Evolutionary conservation across 2,888 invertebrate genomes (phyloP), one percentile per base, ranked within the genome.

Genomic region (Willowsia nigromaculata): DNA sequence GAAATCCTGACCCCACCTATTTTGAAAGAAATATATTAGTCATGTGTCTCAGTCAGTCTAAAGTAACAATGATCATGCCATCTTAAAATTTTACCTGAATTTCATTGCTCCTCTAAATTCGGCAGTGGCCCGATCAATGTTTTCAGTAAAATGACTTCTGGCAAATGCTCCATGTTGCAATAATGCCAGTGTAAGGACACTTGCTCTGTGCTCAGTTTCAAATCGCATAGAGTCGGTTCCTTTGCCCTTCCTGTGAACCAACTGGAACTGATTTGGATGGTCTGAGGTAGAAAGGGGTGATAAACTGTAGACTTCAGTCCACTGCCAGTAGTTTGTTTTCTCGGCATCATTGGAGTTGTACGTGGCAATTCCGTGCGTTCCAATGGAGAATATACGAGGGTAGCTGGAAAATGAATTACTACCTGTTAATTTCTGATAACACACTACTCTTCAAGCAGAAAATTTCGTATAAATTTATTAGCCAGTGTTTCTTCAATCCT

Each of bases 381-480:
- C 99, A 93, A 99, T 96, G 9, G 99, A 98, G 94, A 99, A 98
- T 93, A 99, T 97, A 93, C 99, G 95, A 94, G 98, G 99, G 94
- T 99, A 99, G 93, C 97, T 97, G 93, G 84, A 82, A 13, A 47
- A 47, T 47, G 15, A 13, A 5, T 47, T 13, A 13, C 13, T 13
- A 9, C 2, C 6, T 13, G 47, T 47, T 13, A 47, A n/a, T n/a
- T n/a, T n/a, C n/a, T n/a, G n/a, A n/a, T n/a, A n/a, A n/a, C n/a
- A n/a, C n/a, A n/a, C n/a, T n/a, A n/a, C n/a, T n/a, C n/a, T n/a
- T n/a, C n/a, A n/a, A n/a, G n/a, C n/a, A n/a, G n/a, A n/a, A n/a
- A n/a, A n/a, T n/a, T n/a, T n/a, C n/a, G n/a, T 9, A 6, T 40
- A 40, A 40, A 40, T 40, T 40, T 40, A 4, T 40, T 40, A 13